phyloP scores from a whole-genome alignment of 1,140 invertebrate genomes.

The Drosophila micromelanica region DNA sequence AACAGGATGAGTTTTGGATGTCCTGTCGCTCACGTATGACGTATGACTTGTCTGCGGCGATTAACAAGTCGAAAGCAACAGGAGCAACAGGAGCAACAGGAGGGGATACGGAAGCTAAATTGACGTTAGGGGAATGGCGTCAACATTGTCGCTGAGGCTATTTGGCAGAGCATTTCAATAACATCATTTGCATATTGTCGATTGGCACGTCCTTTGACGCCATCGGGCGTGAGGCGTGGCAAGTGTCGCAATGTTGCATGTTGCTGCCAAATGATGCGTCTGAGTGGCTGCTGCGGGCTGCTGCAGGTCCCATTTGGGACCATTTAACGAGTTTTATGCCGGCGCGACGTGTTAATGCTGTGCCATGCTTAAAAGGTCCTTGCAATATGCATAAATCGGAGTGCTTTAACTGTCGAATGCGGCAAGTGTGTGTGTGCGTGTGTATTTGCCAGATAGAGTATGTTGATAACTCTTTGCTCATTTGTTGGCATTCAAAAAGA shows the following conservation, averaged over 20 bases:
- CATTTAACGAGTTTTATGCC: constrained; percentile 68
- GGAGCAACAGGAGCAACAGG: background rate
- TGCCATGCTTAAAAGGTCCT: constrained; percentile 28
- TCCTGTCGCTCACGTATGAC: constrained; percentile 58
- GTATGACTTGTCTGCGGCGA: constrained; percentile 58
- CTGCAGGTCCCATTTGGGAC: constrained; percentile 34
- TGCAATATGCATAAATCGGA: constrained; percentile 18
- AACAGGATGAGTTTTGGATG: constrained; percentile 43
- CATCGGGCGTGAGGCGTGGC: constrained; percentile 13
- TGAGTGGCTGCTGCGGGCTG: constrained; percentile 34
- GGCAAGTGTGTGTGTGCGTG: constrained; percentile 25
- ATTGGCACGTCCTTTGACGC: constrained; percentile 33
- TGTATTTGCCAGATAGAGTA: constrained; percentile 25
- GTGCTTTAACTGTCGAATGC: constrained; percentile 16
- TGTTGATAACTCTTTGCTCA: constrained; percentile 39
- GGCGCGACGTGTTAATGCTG: constrained; percentile 71
- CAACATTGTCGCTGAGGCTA: constrained; percentile 3
- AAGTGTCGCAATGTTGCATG: constrained; percentile 24
- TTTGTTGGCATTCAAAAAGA: constrained; percentile 51
- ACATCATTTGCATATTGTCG: constrained; percentile 49
- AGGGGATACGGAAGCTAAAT: constrained; percentile 3
- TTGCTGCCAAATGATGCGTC: constrained; percentile 45
- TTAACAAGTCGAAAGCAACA: constrained; percentile 43
- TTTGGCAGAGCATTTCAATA: constrained; percentile 37
- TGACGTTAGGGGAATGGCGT: constrained; percentile 4